phyloP scores from a whole-genome alignment of 2,888 invertebrate genomes.

The Masnerella sp. region DNA sequence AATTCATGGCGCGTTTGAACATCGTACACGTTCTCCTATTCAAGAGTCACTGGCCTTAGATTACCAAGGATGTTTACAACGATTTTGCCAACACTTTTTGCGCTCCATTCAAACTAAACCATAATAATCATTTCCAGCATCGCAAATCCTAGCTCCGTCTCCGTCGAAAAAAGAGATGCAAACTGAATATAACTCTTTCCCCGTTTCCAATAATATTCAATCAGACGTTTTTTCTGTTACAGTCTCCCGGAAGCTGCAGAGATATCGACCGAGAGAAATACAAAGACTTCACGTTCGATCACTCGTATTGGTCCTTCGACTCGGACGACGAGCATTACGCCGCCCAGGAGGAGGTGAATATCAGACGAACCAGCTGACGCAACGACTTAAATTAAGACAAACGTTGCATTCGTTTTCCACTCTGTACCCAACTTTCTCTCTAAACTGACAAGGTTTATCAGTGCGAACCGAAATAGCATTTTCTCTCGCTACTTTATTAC shows the following conservation, averaged over 20 bases:
- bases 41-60: slow-evolving; percentile 27
- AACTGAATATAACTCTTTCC: not conserved
- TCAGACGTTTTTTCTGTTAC: slow-evolving; percentile 43
- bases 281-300: slow-evolving; percentile 87
- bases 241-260: slow-evolving; percentile 80
- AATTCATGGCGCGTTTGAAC: slow-evolving; percentile 37
- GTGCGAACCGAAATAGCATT: slow-evolving; percentile 8
- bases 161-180: too few relatives aligned
- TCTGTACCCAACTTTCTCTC: slow-evolving; percentile 31
- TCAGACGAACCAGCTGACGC: slow-evolving; percentile 5
- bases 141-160: too few relatives aligned
- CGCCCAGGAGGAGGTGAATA: slow-evolving; percentile 86
- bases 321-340: slow-evolving; percentile 84
- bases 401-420: slow-evolving; percentile 6
- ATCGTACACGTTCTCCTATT: slow-evolving; percentile 18
- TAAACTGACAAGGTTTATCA: slow-evolving; percentile 29
- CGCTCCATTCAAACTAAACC: not conserved
- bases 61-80: too few relatives aligned
- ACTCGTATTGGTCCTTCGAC: slow-evolving; percentile 92
- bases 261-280: slow-evolving; percentile 82
- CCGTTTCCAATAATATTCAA: slow-evolving; percentile 4
- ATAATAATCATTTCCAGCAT: not conserved
- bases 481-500: slow-evolving; percentile 28
- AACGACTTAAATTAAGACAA: slow-evolving; percentile 16
- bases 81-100: slow-evolving; percentile 2